Evolutionary conservation across 2,888 invertebrate species (phyloP), one percentile per base, ranked within the genome.

Genomic region (Tiliacea aurago): DNA sequence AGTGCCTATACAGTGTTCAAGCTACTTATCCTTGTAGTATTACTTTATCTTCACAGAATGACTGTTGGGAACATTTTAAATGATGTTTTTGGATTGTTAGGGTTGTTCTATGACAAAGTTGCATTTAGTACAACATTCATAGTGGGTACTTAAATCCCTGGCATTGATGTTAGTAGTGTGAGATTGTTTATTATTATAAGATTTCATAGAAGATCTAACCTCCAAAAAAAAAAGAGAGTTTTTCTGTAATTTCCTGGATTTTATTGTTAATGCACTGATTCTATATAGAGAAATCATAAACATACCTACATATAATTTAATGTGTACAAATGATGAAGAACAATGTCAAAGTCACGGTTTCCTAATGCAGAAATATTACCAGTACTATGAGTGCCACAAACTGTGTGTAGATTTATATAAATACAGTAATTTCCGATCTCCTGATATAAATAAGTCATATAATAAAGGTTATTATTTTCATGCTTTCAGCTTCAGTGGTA

Each of bases 401-500:
- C n/a, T 59, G 20, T 13, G 9, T 58, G 6, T 43, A 45, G 4
- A 28, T 51, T 28, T 37, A 33, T 15, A n/a, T 28, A 47, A 20
- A 56, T 23, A 28, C 11, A 61, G 18, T 69, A 45, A 47, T 53
- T 61, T 37, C 28, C 5, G 0, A 20, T 51, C 13, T 10, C 47
- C 37, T 23, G 37, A 51, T 45, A 20, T n/a, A 58, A 43, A 56
- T 59, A 13, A 62, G 43, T 55, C 33, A n/a, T 51, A 47, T n/a
- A 56, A 67, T 37, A 20, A 43, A 58, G 47, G 10, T 41, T 37
- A 49, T 55, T 62, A 20, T 70, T 71, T 66, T 41, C 2, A 65
- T 67, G 4, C 45, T 77, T 73, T 81, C 87, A 96, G 96, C 91
- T 96, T 95, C 90, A 95, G 95, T 92, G 96, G 95, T 90, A 95